These are phyloP conservation scores for Mixornis gularis DNA, from an alignment of 2,113 vertebrate genomes.

Conservation along the genomic window DNA sequence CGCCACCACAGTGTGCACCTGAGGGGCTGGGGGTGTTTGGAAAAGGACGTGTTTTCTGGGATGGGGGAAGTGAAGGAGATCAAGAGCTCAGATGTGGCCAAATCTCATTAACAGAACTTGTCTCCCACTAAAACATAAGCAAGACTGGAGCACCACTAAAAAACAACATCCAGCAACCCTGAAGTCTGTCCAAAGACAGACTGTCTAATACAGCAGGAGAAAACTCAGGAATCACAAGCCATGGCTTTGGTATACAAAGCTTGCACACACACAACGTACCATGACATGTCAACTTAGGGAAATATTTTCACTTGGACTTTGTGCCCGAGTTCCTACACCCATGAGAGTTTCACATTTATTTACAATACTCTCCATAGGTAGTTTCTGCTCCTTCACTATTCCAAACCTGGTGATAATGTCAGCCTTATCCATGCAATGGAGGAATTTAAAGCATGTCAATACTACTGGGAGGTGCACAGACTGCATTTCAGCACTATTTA, in stretches of 20 bases:
- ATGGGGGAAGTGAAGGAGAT: not conserved
- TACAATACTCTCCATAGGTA: not conserved
- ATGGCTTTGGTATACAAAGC: not conserved
- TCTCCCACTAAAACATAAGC: not conserved
- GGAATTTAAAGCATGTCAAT: slow-evolving; percentile 39
- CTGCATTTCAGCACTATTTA: slow-evolving; percentile 37
- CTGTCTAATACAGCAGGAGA: not conserved
- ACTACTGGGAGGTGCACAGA: not conserved
- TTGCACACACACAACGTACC: not conserved
- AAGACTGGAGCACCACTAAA: not conserved
- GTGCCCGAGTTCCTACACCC: not conserved
- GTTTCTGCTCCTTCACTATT: slow-evolving; percentile 13
- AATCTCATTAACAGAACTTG: not conserved
- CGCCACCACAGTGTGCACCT: not conserved
- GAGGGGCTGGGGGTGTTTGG: not conserved
- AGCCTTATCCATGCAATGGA: slow-evolving; percentile 15
- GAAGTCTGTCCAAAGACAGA: not conserved
- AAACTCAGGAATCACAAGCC: not conserved
- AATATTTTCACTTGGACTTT: not conserved
- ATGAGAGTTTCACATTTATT: not conserved
- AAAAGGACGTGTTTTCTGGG: not conserved
- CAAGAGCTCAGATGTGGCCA: not conserved
- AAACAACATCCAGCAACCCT: not conserved
- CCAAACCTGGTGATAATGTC: not conserved
- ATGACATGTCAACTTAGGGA: not conserved